Evolutionary conservation across 2,797 vertebrate species (phyloP).

Genomic region (Pangasius djambal): DNA sequence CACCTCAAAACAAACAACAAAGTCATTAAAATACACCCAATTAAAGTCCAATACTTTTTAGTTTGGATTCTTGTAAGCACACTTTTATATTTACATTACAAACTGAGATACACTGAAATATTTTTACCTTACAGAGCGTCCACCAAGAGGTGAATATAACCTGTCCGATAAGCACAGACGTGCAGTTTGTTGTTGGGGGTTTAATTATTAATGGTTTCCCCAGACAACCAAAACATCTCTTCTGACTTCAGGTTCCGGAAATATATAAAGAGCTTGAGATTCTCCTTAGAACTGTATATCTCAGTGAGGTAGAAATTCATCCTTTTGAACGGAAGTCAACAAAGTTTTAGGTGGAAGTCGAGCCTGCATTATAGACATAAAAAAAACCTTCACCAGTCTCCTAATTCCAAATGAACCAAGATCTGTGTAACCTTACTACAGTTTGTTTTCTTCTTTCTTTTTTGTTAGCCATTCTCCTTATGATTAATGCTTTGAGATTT

Average conservation of each 20-base stretch:
- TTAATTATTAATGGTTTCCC: background rate
- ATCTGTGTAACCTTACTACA: background rate
- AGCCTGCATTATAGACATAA: background rate
- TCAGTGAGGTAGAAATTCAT: background rate
- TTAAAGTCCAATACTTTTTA: background rate
- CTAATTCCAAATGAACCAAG: background rate
- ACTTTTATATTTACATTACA: background rate
- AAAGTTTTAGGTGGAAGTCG: too few species aligned
- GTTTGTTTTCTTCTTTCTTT: background rate
- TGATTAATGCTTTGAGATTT: background rate
- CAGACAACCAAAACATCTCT: background rate
- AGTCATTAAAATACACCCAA: background rate
- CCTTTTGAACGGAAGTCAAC: background rate
- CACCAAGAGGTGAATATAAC: background rate
- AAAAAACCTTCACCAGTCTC: background rate
- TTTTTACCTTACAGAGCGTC: background rate
- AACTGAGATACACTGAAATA: background rate
- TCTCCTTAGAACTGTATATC: background rate
- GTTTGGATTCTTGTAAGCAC: constrained; percentile 2
- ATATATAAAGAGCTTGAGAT: background rate
- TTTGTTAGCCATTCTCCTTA: background rate
- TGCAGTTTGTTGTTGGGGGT: background rate
- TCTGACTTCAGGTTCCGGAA: background rate
- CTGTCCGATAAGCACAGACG: background rate
- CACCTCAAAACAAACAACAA: background rate